Evolutionary conservation across 2,797 vertebrate species (phyloP), one percentile per base, ranked within the genome.

Genomic region (Danio jaintianensis): DNA sequence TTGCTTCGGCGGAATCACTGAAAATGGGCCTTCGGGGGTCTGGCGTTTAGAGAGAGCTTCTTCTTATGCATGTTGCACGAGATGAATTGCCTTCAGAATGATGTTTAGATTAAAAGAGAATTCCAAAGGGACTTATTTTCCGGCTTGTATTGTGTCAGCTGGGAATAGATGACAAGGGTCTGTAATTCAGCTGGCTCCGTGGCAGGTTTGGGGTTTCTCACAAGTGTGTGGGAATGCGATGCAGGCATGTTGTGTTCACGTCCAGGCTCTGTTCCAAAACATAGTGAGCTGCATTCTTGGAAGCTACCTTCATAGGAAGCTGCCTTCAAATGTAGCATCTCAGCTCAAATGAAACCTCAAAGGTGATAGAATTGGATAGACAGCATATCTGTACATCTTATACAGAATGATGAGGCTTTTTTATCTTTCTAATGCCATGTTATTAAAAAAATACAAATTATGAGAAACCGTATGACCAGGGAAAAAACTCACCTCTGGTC

Each of bases 51-150:
- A 47, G 40, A n/a, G n/a, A 36, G 59, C 62, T 47, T 75, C 67
- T 58, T 50, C 38, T 72, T 56, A 71, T 58, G 78, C 59, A 76
- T 66, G 29, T 22, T 61, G 50, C 13, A 55, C 45, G 48, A 70
- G 61, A 64, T 76, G 12, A 70, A 77, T 47, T 79, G 76, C 50
- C 6, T 70, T 77, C n/a, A 59, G 62, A 77, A 56, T 13, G 18
- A 48, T 64, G 61, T 55, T 71, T 45, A 61, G 38, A 66, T 56
- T 80, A 29, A 76, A 69, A 15, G 29, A 22, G 18, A 29, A 64
- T 75, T 22, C 72, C 58, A 15, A 10, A 18, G 78, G 72, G 72
- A 67, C 53, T 52, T 76, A 56, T 76, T 80, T 79, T 80, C 43
- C 5, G 9, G 18, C 71, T 64, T 59, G 72, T 48, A 12, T 36